Percentiles rank a stretch among this genome's conserved stretches.
phyloP scores from a whole-genome alignment of 2,113 vertebrate genomes.

The Phyllostomus hastatus region DNA sequence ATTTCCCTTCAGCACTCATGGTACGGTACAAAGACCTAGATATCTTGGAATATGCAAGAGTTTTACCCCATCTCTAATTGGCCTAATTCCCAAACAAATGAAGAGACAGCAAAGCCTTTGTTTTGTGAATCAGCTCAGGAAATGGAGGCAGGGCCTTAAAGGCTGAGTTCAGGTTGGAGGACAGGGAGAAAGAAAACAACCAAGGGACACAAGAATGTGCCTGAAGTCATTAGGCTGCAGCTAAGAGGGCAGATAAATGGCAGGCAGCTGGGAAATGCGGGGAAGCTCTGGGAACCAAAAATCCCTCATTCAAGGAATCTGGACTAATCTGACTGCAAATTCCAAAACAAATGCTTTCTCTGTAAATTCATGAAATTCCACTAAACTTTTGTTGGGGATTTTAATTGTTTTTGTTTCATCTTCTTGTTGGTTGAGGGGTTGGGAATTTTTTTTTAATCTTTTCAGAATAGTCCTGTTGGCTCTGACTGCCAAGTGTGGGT shows the following conservation, averaged over 20 bases:
- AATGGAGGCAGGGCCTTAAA: not conserved
- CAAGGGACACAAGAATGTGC: not conserved
- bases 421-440: not conserved
- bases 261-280: not conserved
- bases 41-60: not conserved
- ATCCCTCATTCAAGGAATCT: not conserved
- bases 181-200: not conserved
- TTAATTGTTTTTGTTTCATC: not conserved
- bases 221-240: not conserved
- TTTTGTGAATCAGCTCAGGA: constrained; percentile 11
- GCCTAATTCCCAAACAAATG: not conserved
- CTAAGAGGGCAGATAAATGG: not conserved
- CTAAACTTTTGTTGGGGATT: constrained; percentile 19
- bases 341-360: constrained; percentile 26
- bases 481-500: not conserved
- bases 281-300: not conserved
- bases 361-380: constrained; percentile 19
- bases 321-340: not conserved
- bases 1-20: not conserved
- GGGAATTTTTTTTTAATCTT: not conserved
- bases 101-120: not conserved
- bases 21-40: not conserved
- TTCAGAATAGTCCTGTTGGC: not conserved
- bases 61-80: not conserved
- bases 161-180: not conserved